A percentile compares a stretch with the other conserved stretches of the same genome.
Conservation (phyloP, 2,888 invertebrate species). For the Pediacus dermestoides region DNA sequence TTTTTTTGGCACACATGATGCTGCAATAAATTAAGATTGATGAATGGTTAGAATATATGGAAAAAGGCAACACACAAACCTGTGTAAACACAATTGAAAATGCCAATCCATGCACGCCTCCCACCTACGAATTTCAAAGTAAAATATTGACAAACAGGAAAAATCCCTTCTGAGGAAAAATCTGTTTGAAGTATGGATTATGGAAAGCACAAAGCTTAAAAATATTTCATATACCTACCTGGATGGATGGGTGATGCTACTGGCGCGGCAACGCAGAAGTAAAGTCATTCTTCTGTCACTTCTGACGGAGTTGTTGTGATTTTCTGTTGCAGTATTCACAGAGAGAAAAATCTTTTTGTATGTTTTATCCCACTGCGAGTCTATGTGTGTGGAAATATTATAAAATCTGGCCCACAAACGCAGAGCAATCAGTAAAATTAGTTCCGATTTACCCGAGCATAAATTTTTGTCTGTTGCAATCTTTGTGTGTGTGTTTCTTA, state of each 20-base stretch:
- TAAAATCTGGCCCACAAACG: too few species aligned
- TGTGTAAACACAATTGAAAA: constrained; percentile 1
- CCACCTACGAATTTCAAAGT: constrained; percentile 14
- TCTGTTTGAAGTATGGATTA: constrained; percentile 17
- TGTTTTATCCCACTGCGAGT: too few species aligned
- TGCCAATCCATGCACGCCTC: neutral
- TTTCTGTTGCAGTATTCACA: too few species aligned
- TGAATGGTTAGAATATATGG: too few species aligned
- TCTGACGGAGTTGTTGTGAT: neutral
- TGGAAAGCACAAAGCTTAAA: constrained; percentile 18
- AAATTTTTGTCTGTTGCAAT: neutral
- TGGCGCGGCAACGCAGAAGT: too few species aligned
- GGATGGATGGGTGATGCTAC: too few species aligned
- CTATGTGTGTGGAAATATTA: too few species aligned
- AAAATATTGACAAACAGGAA: constrained; percentile 18
- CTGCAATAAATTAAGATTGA: too few species aligned
- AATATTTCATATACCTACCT: constrained; percentile 18
- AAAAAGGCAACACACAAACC: too few species aligned
- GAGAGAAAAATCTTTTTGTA: too few species aligned
- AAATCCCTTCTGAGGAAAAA: constrained; percentile 15
- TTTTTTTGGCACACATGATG: too few species aligned
- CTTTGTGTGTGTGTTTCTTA: too few species aligned
- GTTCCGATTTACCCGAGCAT: neutral
- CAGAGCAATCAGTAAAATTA: neutral
- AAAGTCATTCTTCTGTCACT: constrained; percentile 1